Evolutionary conservation across 2,888 invertebrate genomes (phyloP).

Genomic region (Metalampra italica): DNA sequence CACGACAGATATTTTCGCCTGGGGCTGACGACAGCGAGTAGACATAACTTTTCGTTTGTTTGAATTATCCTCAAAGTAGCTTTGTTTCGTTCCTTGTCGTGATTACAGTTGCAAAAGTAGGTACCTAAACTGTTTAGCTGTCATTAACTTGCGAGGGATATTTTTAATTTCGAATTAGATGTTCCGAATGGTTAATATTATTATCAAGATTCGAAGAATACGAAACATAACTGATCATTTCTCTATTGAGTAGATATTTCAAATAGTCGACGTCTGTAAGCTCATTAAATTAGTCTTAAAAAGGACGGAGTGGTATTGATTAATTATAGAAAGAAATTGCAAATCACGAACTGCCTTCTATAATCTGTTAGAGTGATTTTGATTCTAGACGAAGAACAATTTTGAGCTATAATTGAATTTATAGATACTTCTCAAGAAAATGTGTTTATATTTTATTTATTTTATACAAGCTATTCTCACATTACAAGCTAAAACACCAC

Average conservation of each 20-base stretch:
- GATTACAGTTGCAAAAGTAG: background rate
- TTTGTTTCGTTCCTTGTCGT: conserved; percentile 2
- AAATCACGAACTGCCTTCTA: too few species aligned
- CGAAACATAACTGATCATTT: too few species aligned
- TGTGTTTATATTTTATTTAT: too few species aligned
- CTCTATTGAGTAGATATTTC: too few species aligned
- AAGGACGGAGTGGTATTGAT: too few species aligned
- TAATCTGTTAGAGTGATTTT: background rate
- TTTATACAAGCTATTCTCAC: background rate
- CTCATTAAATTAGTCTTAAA: too few species aligned
- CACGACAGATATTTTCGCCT: conserved; percentile 58
- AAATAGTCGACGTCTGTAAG: too few species aligned
- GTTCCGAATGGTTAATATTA: too few species aligned
- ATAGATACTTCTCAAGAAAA: too few species aligned
- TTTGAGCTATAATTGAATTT: too few species aligned
- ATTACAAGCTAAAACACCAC: too few species aligned
- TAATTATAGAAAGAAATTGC: background rate
- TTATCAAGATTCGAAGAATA: too few species aligned
- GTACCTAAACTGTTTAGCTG: background rate
- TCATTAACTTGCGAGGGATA: background rate
- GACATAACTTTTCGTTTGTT: conserved; percentile 7
- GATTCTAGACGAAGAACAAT: background rate
- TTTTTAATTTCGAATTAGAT: background rate
- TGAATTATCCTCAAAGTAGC: conserved; percentile 2
- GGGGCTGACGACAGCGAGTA: conserved; percentile 11